Conservation (phyloP, 2,113 vertebrate species). For the Mobula birostris region DNA sequence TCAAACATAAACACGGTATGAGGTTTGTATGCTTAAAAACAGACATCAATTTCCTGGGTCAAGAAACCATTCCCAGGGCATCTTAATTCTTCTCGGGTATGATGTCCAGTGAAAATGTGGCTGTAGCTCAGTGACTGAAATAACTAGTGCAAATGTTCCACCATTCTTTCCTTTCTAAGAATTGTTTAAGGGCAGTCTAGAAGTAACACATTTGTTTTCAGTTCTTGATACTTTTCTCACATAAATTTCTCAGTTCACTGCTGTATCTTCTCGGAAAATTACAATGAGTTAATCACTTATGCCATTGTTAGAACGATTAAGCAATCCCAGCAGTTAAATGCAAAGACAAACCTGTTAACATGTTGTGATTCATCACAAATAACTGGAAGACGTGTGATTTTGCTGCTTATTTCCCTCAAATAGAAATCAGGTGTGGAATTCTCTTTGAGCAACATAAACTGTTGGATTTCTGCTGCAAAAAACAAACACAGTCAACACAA, state of each 20-base stretch:
- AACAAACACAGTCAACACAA: background rate
- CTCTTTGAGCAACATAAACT: background rate
- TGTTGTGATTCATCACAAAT: background rate
- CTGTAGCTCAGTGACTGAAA: background rate
- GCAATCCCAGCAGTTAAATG: too few relatives aligned
- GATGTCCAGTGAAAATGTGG: background rate
- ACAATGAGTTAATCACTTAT: too few relatives aligned
- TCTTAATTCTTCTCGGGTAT: background rate
- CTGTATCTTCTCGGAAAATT: too few relatives aligned
- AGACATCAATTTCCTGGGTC: background rate
- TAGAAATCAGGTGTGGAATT: background rate
- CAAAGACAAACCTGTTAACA: too few relatives aligned
- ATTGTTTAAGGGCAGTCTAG: background rate
- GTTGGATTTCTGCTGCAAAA: background rate
- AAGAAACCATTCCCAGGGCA: background rate
- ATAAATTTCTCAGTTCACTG: background rate
- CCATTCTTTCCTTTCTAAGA: background rate
- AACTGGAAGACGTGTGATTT: background rate
- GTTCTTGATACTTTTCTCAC: background rate
- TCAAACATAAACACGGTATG: background rate
- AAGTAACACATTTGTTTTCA: background rate
- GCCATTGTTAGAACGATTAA: too few relatives aligned
- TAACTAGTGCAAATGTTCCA: too few relatives aligned
- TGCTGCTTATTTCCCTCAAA: background rate
- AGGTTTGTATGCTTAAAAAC: background rate